These are phyloP conservation scores for Lycaena phlaeas DNA, from an alignment of 2,888 invertebrate species.

Conservation along the genomic window DNA sequence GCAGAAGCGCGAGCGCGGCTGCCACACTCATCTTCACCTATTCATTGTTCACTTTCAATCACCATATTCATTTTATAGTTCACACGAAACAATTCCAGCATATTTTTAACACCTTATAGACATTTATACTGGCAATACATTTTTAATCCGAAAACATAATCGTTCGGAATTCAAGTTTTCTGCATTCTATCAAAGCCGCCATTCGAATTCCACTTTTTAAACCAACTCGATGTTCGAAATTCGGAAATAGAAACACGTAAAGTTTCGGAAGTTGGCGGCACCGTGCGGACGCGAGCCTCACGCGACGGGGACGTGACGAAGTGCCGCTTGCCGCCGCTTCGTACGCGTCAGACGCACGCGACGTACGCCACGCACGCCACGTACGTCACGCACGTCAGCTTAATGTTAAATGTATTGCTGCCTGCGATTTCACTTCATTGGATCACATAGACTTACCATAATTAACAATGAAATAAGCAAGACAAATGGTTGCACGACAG, in stretches of 20 bases:
- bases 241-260: neutral
- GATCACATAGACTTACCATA: too few relatives aligned
- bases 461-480: too few relatives aligned
- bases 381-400: slow-evolving; percentile 2
- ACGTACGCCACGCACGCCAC: slow-evolving; percentile 3
- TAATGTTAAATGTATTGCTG: too few relatives aligned
- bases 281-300: neutral
- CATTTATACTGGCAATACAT: neutral
- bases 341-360: neutral
- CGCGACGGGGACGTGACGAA: neutral
- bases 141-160: neutral
- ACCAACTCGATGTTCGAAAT: too few relatives aligned
- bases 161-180: too few relatives aligned
- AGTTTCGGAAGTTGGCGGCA: neutral
- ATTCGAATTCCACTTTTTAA: too few relatives aligned
- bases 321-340: neutral
- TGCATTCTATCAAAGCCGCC: too few relatives aligned
- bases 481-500: too few relatives aligned
- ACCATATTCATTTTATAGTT: neutral
- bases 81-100: neutral
- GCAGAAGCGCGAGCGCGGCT: slow-evolving; percentile 16
- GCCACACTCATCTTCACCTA: slow-evolving; percentile 17
- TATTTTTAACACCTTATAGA: neutral
- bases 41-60: slow-evolving; percentile 6
- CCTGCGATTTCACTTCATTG: too few relatives aligned